phyloP scores from a whole-genome alignment of 2,113 vertebrate species.

The Andinoacara biseriatus region DNA sequence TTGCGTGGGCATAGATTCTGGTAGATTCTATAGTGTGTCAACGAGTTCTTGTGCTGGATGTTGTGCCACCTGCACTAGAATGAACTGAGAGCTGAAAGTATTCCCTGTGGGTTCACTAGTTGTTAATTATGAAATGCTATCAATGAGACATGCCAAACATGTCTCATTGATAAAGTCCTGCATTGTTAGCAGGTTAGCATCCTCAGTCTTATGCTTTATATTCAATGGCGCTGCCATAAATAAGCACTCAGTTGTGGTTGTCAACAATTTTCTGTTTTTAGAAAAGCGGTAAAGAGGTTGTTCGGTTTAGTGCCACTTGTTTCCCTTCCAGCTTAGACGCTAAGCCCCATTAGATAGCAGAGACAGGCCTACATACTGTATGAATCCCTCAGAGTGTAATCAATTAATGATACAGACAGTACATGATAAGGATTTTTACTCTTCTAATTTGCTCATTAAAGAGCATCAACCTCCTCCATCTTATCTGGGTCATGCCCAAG shows the following conservation, averaged over 20 bases:
- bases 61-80: background rate
- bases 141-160: background rate
- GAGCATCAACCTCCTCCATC: constrained; percentile 1
- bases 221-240: background rate
- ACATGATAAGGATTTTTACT: constrained; percentile 21
- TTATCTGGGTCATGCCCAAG: constrained; percentile 45
- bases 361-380: background rate
- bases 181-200: background rate
- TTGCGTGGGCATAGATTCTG: background rate
- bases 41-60: background rate
- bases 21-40: background rate
- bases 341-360: background rate
- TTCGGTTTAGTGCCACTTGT: background rate
- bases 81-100: background rate
- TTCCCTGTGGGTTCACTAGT: background rate
- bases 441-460: constrained; percentile 33
- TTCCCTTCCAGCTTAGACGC: background rate
- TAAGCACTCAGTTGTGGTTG: background rate
- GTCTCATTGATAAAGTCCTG: background rate
- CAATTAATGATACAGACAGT: background rate
- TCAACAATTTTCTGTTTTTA: background rate
- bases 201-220: background rate
- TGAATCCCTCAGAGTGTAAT: constrained; percentile 13
- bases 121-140: background rate
- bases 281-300: background rate